These are phyloP conservation scores for Xestia xanthographa DNA, from an alignment of 2,888 invertebrate species.

Conservation along the genomic window DNA sequence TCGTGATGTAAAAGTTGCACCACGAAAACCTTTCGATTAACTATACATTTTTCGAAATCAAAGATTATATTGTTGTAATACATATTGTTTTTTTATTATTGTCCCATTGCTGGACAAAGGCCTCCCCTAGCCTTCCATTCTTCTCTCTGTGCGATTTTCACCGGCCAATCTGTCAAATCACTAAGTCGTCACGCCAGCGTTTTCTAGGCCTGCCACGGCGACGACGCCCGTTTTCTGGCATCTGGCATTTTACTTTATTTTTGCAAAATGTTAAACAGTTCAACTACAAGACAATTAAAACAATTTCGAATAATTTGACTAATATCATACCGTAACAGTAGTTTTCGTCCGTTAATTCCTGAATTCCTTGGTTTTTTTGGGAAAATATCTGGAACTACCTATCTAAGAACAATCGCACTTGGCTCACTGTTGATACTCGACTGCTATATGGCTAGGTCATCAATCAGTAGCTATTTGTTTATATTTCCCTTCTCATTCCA, in stretches of 20 bases:
- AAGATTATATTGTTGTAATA: too few relatives aligned
- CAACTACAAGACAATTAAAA: too few relatives aligned
- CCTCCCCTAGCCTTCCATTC: too few relatives aligned
- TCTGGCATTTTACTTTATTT: too few relatives aligned
- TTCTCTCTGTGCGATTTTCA: too few relatives aligned
- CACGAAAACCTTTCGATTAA: not conserved
- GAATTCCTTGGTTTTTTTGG: not conserved
- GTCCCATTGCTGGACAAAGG: too few relatives aligned
- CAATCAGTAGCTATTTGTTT: not conserved
- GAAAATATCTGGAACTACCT: not conserved
- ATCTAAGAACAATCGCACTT: not conserved
- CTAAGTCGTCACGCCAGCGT: too few relatives aligned
- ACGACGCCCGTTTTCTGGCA: too few relatives aligned
- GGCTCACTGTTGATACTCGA: not conserved
- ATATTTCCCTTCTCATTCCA: not conserved
- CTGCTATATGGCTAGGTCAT: not conserved
- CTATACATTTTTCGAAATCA: not conserved
- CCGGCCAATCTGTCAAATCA: too few relatives aligned
- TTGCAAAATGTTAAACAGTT: too few relatives aligned
- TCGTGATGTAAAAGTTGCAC: not conserved
- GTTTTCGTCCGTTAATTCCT: not conserved
- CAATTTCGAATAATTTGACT: not conserved
- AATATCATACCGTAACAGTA: not conserved
- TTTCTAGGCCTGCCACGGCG: too few relatives aligned
- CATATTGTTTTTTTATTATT: too few relatives aligned